Base-by-base conservation (phyloP, 92 coral and sea anemone species). In the Palythoa heliodiscus region DNA sequence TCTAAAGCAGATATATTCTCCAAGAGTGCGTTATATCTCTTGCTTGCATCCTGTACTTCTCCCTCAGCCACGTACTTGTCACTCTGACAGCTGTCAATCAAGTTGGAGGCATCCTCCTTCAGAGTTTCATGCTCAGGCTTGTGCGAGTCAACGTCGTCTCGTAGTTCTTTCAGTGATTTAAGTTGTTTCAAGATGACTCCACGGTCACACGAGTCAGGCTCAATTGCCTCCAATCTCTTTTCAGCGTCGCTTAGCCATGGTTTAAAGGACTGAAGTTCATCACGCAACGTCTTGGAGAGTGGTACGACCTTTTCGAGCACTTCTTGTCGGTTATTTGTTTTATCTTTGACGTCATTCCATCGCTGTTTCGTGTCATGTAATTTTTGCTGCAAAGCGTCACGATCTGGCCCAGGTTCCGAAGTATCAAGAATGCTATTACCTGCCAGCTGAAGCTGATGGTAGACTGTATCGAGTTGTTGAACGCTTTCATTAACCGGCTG, bases 331-430 rank as follows among this genome's bases (percentile, higher is more conserved):
- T 93, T 92, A 60, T 84, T 77, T 22, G 98, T 94, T 63, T 93
- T 91, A 64, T 82, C 94, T 60, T 90, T 95, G 73, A 93, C 93
- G 55, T 80, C 86, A 19, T 94, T 80, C 98, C 94, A 94, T 23
- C 99, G 87, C 58, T 96, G 88, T 58, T 91, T 96, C 7, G 95
- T 90, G 89, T 94, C 99, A 61, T 89, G 93, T 24, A 96, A 91
- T 78, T 90, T 96, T 72, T 89, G 95, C 77, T 92, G 97, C 73
- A 95, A 84, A 11, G 91, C 92, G 20, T 96, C 99, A 67, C 93
- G 87, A 86, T 96, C 99, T 77, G 99, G 98, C 9, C 99, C 99
- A 77, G 96, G 98, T 84, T 96, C 99, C 38, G 98, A 91, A 50
- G 93, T 93, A 24, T 94, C 97, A 70, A 94, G 89, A 23, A 96